Base-by-base conservation (phyloP, 92 coral and sea anemone species). In the Zoanthus sansibaricus region DNA sequence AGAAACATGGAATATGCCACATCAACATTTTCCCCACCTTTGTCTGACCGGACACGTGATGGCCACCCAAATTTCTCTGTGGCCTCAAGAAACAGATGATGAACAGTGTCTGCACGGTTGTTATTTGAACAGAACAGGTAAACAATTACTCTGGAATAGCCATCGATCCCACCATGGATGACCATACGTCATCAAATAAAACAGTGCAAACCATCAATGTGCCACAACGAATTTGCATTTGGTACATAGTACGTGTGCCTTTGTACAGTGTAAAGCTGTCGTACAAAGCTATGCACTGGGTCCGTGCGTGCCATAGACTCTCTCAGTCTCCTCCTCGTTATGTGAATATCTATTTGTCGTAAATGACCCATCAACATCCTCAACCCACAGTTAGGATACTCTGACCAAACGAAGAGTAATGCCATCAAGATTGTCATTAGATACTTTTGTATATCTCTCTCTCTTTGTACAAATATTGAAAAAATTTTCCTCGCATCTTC, bases 151-250 rank as follows among this genome's bases (percentile, higher is more conserved):
- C 82, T 12, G 3, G 86, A 8, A 8, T 25, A 72, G 1, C 87
- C 82, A 80, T 88, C 82, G 0, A 80, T 88, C 51, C 91, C 91
- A 16, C 91, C 87, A 58, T 80, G 91, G 5, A 80, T 82, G 5
- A 80, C 87, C 37, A 88, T 51, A 9, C 91, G 55, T 87, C 87
- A 88, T 7, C 91, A 30, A 1, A 88, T 88, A 13, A 86, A 88
- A 30, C 87, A 85, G 44, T 87, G 91, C 54, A 82, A 20, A 1
- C 88, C 91, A 83, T 91, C 92, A 12, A 92, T 80, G 33, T 89
- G 94, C 94, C 94, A 82, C 82, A 90, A 58, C 17, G 90, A 79
- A 86, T 90, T 86, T 2, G 93, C 90, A 90, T 90, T 90, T 59
- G 87, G 87, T 20, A 90, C 88, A 86, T 76, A 79, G 87, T 90